These are phyloP conservation scores for Gasteruption jaculator DNA, from an alignment of 2,888 invertebrate species.

Conservation along the genomic window DNA sequence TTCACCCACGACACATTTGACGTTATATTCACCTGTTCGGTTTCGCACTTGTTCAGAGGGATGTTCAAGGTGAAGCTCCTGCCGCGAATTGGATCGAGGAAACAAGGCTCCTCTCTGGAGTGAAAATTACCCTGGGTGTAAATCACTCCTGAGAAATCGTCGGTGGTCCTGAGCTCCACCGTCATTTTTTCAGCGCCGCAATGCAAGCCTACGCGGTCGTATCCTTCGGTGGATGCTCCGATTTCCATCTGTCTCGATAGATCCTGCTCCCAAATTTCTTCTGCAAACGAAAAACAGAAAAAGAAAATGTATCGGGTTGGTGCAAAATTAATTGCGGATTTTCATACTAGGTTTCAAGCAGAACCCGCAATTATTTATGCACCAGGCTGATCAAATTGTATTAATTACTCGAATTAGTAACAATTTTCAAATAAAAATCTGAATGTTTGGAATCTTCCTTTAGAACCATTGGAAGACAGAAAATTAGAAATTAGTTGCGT, in stretches of 20 bases:
- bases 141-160: conserved; percentile 60
- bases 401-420: no score
- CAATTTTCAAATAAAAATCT: no score
- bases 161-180: conserved; percentile 54
- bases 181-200: conserved; percentile 58
- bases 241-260: conserved; percentile 58
- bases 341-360: no score
- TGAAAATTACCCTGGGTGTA: conserved; percentile 62
- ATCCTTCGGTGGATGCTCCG: conserved; percentile 57
- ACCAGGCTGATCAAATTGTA: no score
- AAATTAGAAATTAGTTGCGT: no score
- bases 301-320: no score
- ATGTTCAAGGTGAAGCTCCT: conserved; percentile 56
- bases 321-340: no score
- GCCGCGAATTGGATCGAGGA: conserved; percentile 53
- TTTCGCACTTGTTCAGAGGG: conserved; percentile 57
- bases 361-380: no score
- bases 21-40: conserved; percentile 48
- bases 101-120: conserved; percentile 57
- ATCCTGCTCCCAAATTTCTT: conserved; percentile 55
- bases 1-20: no score
- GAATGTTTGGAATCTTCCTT: no score
- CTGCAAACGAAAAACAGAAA: conserved; percentile 20
- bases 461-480: no score
- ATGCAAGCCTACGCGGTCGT: conserved; percentile 57